Evolutionary conservation across 2,888 invertebrate species (phyloP).

Genomic region (Rotaria magnacalcarata): DNA sequence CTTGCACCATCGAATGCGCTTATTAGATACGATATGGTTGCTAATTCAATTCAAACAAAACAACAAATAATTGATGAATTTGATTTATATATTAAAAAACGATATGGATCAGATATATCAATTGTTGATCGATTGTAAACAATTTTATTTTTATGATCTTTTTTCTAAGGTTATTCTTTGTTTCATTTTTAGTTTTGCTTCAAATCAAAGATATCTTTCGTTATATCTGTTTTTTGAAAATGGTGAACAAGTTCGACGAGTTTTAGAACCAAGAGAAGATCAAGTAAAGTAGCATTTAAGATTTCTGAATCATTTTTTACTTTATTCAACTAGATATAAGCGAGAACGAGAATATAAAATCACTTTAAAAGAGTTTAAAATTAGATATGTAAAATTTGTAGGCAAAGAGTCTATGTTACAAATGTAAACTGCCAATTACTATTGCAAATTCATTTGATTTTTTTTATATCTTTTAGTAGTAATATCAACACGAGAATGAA

Average conservation of each 20-base stretch:
- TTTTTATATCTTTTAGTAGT: no score
- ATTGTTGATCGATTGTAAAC: conserved; percentile 13
- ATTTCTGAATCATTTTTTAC: no score
- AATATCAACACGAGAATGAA: no score
- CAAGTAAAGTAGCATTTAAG: neutral
- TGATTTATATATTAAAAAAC: neutral
- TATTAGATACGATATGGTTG: neutral
- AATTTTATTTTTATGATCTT: no score
- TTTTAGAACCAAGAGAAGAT: neutral
- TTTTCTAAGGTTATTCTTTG: neutral
- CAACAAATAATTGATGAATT: neutral
- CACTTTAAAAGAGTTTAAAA: no score
- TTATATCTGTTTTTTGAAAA: conserved; percentile 20
- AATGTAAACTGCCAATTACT: no score
- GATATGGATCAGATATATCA: neutral
- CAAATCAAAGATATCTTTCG: neutral
- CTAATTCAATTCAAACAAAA: neutral
- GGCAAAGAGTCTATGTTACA: no score
- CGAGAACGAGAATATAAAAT: no score
- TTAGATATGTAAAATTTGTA: no score
- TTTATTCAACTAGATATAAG: no score
- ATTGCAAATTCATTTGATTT: no score
- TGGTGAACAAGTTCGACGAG: neutral
- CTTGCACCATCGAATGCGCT: conserved; percentile 10
- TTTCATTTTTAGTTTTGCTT: neutral